Base-by-base conservation (phyloP, 2,113 vertebrate genomes). In the Damaliscus lunatus region DNA sequence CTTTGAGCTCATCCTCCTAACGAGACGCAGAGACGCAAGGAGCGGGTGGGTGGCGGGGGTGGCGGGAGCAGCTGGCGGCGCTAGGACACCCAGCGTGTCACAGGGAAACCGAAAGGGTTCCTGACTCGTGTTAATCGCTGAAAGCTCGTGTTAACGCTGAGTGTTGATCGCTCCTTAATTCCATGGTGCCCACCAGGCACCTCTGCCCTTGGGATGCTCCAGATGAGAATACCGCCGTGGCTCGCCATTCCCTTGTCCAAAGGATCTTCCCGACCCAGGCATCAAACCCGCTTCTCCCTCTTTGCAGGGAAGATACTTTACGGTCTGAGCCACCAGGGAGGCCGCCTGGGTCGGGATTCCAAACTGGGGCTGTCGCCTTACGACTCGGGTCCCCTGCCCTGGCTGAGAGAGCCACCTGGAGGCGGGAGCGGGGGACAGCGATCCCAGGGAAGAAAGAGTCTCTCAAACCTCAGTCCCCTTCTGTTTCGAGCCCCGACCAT, bases 61-160 rank as follows among this genome's bases (percentile, higher is more conserved):
- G 29, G 8, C 8, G 36, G 40, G 11, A 23, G 36, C 9, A 8
- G 21, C 55, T 0, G 0, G 62, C 31, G 31, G 62, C 21, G 0
- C 4, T 16, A 4, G 25, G 67, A 43, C n/a, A 1, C 21, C 62
- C 62, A 67, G 62, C 7, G 33, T 7, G 62, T 19, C 62, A 17
- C 62, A 71, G 67, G n/a, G n/a, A 71, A 71, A 71, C n/a, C 8
- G 19, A 12, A 36, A 71, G 67, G 23, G 3, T 23, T 71, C n/a
- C 36, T 71, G n/a, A 19, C 67, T 71, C 67, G 9, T 23, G 62
- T 67, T 67, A 19, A 67, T n/a, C 33, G 33, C 62, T 67, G 62
- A n/a, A 67, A 67, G 33, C 16, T 67, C 33, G 16, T n/a, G 19
- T 71, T 71, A 71, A 71, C n/a, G 19, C n/a, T n/a, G 19, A 12